phyloP scores from a whole-genome alignment of 2,113 vertebrate genomes.

The Apeltes quadracus region DNA sequence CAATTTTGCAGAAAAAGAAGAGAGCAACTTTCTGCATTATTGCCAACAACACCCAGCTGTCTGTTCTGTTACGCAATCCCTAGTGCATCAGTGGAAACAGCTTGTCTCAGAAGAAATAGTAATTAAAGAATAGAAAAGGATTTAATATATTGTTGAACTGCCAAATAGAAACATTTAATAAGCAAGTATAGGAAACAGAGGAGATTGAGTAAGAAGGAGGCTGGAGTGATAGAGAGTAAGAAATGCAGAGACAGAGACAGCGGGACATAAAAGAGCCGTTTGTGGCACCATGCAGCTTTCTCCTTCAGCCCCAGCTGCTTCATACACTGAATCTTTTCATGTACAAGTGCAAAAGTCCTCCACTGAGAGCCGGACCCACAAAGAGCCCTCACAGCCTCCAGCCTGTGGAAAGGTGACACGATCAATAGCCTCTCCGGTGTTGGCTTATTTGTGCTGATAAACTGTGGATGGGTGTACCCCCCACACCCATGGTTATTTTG shows the following conservation, averaged over 20 bases:
- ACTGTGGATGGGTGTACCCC: conserved; percentile 40
- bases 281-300: conserved; percentile 35
- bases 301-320: conserved; percentile 66
- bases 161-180: neutral
- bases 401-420: conserved; percentile 72
- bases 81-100: neutral
- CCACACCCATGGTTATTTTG: neutral
- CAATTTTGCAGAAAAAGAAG: neutral
- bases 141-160: neutral
- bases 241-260: conserved; percentile 15
- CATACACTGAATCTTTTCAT: conserved; percentile 65
- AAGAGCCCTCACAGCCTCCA: conserved; percentile 67
- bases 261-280: conserved; percentile 59
- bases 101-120: neutral
- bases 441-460: conserved; percentile 40
- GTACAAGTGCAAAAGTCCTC: conserved; percentile 65
- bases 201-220: conserved; percentile 16
- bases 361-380: conserved; percentile 62
- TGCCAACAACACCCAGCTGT: conserved; percentile 21
- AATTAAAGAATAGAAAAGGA: conserved; percentile 24
- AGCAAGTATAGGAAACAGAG: neutral
- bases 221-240: conserved; percentile 10
- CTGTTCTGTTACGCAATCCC: conserved; percentile 2
- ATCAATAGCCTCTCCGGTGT: conserved; percentile 64
- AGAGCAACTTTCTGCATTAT: conserved; percentile 3